These are phyloP conservation scores for Prinia subflava DNA, from an alignment of 2,113 vertebrate species.

Conservation along the genomic window DNA sequence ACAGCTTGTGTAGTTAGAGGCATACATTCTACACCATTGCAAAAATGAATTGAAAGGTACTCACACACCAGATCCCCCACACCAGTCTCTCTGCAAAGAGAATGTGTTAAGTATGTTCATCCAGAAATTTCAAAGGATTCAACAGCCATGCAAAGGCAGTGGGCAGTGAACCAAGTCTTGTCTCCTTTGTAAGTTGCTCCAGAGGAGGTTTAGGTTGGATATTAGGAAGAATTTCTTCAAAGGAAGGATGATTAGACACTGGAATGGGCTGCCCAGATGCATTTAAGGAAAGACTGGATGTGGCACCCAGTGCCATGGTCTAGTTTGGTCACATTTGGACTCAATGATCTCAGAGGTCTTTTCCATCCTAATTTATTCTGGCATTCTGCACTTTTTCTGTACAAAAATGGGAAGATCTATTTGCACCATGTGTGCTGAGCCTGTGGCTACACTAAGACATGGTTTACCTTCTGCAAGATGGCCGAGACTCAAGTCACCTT, in stretches of 20 bases:
- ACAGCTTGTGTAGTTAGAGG: not conserved
- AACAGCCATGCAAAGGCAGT: not conserved
- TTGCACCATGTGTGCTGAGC: fast-evolving
- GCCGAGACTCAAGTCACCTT: not conserved
- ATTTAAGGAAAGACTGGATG: not conserved
- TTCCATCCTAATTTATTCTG: not conserved
- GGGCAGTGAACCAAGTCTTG: not conserved
- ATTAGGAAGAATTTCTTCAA: not conserved
- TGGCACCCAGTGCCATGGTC: not conserved
- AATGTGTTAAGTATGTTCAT: not conserved
- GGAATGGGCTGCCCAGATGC: not conserved
- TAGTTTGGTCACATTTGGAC: not conserved
- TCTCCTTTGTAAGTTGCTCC: fast-evolving
- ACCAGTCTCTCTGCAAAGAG: not conserved
- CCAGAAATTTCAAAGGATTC: not conserved
- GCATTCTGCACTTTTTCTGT: not conserved
- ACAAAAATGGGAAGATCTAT: not conserved
- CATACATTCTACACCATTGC: not conserved
- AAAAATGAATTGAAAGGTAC: not conserved
- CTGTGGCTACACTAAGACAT: not conserved
- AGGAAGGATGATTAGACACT: not conserved
- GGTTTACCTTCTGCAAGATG: not conserved
- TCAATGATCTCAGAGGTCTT: not conserved
- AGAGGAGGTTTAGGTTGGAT: not conserved
- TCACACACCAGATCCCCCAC: not conserved